Conservation (phyloP, 2,888 invertebrate genomes). For the Mesodorylaimus sp. region DNA sequence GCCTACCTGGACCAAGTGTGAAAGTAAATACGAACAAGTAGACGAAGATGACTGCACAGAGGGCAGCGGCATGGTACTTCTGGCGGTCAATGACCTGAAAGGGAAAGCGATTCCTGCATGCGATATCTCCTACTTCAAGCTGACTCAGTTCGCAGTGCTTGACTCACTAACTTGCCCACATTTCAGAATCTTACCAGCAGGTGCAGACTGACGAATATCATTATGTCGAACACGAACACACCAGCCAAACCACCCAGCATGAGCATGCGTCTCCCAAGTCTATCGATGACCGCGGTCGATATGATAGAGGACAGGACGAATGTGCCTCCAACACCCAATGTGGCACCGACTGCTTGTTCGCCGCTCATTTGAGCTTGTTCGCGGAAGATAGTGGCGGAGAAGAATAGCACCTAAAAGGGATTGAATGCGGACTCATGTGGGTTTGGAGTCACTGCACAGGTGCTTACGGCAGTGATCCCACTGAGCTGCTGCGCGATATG, state of each 20-base stretch:
- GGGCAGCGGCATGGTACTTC: too few species aligned
- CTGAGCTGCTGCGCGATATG: too few species aligned
- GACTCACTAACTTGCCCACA: too few species aligned
- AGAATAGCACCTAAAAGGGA: slow-evolving; percentile 59
- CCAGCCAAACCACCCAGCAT: slow-evolving; percentile 57
- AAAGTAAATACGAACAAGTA: slow-evolving; percentile 69
- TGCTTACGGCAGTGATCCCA: too few species aligned
- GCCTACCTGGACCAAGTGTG: slow-evolving; percentile 56
- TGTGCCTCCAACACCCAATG: slow-evolving; percentile 61
- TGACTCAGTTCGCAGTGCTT: too few species aligned
- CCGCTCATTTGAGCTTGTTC: slow-evolving; percentile 44
- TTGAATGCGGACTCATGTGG: too few species aligned
- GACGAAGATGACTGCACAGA: slow-evolving; percentile 53
- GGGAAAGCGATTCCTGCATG: too few species aligned
- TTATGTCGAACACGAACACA: slow-evolving; percentile 52
- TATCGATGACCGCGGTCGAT: slow-evolving; percentile 58
- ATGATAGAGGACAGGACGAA: slow-evolving; percentile 69
- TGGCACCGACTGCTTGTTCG: slow-evolving; percentile 52
- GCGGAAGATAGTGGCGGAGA: slow-evolving; percentile 59
- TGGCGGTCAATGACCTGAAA: too few species aligned
- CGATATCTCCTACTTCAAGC: too few species aligned
- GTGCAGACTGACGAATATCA: slow-evolving; percentile 43
- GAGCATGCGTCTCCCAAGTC: slow-evolving; percentile 60
- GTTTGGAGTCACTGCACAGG: too few species aligned
- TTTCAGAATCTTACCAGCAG: too few species aligned